Evolutionary conservation across 2,113 vertebrate genomes (phyloP).

Genomic region (Lonchura striata): DNA sequence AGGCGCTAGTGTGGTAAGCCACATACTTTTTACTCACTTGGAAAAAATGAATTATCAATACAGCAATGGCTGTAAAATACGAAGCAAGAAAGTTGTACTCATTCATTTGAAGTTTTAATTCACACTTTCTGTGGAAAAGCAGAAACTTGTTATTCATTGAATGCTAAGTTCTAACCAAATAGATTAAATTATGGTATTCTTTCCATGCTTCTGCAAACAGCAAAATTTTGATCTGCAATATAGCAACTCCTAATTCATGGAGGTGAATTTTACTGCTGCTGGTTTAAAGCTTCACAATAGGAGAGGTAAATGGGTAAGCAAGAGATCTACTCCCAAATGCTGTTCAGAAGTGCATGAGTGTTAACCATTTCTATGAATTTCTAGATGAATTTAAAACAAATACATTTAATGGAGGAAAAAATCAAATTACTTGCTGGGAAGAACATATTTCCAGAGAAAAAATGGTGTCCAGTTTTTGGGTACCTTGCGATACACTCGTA

Average conservation of each 20-base stretch:
- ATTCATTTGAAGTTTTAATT: background rate
- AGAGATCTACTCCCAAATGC: background rate
- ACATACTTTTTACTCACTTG: background rate
- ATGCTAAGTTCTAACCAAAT: background rate
- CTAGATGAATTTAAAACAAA: background rate
- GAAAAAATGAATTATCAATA: background rate
- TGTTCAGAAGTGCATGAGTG: background rate
- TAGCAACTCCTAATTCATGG: background rate
- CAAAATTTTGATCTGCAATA: background rate
- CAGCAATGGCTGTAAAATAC: background rate
- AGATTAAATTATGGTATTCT: background rate
- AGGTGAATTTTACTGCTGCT: slow-evolving; percentile 32
- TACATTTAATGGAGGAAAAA: background rate
- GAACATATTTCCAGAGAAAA: background rate
- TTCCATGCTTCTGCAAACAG: background rate
- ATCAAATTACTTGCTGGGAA: background rate
- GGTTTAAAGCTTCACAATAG: background rate
- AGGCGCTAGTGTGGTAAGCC: background rate
- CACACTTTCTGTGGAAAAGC: background rate
- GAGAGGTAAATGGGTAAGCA: slow-evolving; percentile 10
- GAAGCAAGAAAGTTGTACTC: background rate
- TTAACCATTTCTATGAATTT: background rate
- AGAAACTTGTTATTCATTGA: background rate
- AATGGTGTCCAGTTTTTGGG: background rate
- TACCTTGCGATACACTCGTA: background rate